Evolutionary conservation across 2,113 vertebrate species (phyloP).

Genomic region (Calonectris borealis): DNA sequence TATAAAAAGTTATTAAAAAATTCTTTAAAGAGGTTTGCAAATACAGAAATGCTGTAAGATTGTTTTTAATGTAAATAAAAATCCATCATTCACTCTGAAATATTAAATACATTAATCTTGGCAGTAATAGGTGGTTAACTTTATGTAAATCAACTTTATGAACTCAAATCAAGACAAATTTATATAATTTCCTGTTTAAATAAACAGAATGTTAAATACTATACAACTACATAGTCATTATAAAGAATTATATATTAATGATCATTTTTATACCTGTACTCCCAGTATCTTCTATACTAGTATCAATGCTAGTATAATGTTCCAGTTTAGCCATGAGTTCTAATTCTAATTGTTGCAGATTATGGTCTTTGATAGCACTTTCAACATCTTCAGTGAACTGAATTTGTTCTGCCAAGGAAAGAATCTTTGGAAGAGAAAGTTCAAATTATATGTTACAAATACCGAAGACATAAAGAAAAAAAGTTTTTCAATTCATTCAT

Average conservation of each 20-base stretch:
- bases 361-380: slow-evolving; percentile 80
- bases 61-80: neutral
- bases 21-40: neutral
- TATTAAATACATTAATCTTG: neutral
- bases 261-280: slow-evolving; percentile 73
- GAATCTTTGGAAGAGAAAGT: slow-evolving; percentile 78
- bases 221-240: neutral
- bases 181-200: neutral
- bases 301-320: slow-evolving; percentile 87
- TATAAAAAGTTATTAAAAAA: neutral
- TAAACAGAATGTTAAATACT: neutral
- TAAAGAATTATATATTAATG: neutral
- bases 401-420: slow-evolving; percentile 95
- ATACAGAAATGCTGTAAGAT: neutral
- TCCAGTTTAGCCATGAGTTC: slow-evolving; percentile 89
- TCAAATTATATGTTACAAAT: neutral
- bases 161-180: neutral
- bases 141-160: neutral
- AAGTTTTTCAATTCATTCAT: neutral
- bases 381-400: slow-evolving; percentile 96
- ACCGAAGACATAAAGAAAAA: neutral
- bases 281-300: slow-evolving; percentile 71
- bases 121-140: neutral
- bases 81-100: neutral
- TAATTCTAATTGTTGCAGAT: slow-evolving; percentile 85